phyloP scores from a whole-genome alignment of 2,888 invertebrate genomes.

The Cosmia trapezina region DNA sequence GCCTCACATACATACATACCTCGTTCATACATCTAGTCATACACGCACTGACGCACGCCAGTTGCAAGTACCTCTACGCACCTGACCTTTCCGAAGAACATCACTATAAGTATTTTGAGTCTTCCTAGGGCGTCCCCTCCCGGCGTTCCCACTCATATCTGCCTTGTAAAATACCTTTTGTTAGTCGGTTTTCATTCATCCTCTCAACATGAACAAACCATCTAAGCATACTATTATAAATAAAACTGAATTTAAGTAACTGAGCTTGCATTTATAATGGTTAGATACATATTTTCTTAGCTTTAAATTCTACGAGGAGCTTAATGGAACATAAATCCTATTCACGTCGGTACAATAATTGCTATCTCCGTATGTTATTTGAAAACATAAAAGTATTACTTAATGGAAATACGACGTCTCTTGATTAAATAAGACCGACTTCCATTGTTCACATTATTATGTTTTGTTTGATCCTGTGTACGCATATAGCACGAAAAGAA shows the following conservation, averaged over 20 bases:
- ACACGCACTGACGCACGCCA: no score
- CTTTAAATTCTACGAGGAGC: constrained; percentile 14
- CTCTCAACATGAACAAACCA: no score
- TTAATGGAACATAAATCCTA: constrained; percentile 41
- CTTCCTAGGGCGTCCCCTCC: no score
- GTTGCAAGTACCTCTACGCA: no score
- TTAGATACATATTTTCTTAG: constrained; percentile 14
- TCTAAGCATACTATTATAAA: not conserved
- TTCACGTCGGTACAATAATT: constrained; percentile 32
- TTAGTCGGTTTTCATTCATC: no score
- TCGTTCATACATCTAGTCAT: no score
- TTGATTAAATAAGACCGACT: constrained; percentile 43
- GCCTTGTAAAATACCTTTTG: no score
- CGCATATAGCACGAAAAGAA: not conserved
- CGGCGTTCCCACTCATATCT: no score
- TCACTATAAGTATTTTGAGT: no score
- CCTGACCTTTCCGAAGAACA: no score
- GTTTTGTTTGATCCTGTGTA: constrained; percentile 8
- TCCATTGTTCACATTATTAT: constrained; percentile 33
- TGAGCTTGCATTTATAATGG: constrained; percentile 11
- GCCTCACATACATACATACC: no score
- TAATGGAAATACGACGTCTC: constrained; percentile 29
- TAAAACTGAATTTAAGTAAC: not conserved
- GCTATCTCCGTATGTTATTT: constrained; percentile 31
- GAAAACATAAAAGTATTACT: constrained; percentile 35